Percentiles rank a stretch among this genome's conserved stretches.
phyloP scores from a whole-genome alignment of 2,797 vertebrate species.

The Taeniopygia guttata region DNA sequence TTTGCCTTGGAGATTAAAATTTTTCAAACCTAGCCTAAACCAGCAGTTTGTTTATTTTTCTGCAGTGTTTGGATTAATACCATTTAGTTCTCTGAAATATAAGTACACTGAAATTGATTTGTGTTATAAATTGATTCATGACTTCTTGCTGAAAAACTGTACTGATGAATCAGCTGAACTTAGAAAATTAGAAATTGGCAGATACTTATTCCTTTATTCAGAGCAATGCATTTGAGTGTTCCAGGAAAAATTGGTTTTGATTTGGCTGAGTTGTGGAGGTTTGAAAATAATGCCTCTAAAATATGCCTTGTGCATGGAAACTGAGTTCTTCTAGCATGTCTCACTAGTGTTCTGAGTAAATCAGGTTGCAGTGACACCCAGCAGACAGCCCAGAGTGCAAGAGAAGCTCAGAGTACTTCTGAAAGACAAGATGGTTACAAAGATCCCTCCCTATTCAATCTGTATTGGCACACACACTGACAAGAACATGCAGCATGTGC shows the following conservation, averaged over 20 bases:
- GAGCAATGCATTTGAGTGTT: neutral
- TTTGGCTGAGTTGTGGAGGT: neutral
- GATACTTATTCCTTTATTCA: conserved; percentile 1
- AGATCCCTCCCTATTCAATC: neutral
- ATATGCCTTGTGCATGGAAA: neutral
- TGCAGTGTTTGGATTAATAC: neutral
- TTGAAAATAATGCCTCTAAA: conserved; percentile 25
- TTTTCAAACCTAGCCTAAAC: neutral
- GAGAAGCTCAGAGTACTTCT: neutral
- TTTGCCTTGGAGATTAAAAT: neutral
- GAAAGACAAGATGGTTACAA: neutral
- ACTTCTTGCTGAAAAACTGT: neutral
- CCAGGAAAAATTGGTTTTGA: neutral
- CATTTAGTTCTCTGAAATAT: neutral
- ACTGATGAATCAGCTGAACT: conserved; percentile 17
- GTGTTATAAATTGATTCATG: neutral
- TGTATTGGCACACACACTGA: neutral
- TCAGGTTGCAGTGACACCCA: neutral
- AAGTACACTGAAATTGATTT: neutral
- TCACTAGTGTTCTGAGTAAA: neutral
- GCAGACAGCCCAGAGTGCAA: neutral
- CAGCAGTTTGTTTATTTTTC: neutral
- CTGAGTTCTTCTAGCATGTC: neutral
- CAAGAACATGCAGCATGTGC: neutral
- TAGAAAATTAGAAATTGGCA: conserved; percentile 24